Percentiles rank a stretch among this genome's conserved stretches.
These are phyloP conservation scores for Orius insidiosus DNA, from an alignment of 1,140 invertebrate genomes.

Conservation along the genomic window DNA sequence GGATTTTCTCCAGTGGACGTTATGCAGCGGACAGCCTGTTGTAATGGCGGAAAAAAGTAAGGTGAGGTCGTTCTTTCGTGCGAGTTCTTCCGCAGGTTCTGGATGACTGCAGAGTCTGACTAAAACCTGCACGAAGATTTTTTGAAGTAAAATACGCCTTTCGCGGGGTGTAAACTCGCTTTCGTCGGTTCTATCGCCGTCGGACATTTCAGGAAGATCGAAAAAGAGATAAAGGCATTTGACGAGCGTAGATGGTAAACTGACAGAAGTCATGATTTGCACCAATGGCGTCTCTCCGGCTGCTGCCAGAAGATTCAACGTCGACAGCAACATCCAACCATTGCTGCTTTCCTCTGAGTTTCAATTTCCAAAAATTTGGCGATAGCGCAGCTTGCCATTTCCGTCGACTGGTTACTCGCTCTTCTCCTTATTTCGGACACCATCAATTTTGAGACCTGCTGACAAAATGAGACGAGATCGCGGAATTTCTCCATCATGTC, in stretches of 20 bases:
- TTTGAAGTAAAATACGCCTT: conserved; percentile 79
- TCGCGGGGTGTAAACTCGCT: conserved; percentile 84
- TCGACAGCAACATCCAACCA: conserved; percentile 89
- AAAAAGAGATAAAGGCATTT: conserved; percentile 99
- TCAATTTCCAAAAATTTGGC: conserved; percentile 90
- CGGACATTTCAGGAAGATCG: conserved; percentile 78
- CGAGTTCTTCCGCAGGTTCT: conserved; percentile 87
- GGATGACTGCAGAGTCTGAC: conserved; percentile 81
- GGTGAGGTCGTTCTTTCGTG: conserved; percentile 88
- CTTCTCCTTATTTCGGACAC: conserved; percentile 83
- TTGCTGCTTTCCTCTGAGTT: conserved; percentile 83
- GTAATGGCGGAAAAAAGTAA: conserved; percentile 93
- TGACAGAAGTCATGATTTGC: conserved; percentile 86
- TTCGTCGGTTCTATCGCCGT: conserved; percentile 40
- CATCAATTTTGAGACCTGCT: conserved; percentile 88
- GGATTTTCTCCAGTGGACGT: conserved; percentile 90
- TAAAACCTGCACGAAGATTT: conserved; percentile 93
- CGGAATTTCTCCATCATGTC: conserved; percentile 93
- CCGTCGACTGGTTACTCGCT: conserved; percentile 89
- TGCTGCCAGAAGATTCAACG: conserved; percentile 75
- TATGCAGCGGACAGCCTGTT: conserved; percentile 79
- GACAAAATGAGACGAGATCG: conserved; percentile 81
- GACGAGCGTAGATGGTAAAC: conserved; percentile 91
- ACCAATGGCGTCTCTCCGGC: conserved; percentile 63
- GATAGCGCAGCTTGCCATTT: conserved; percentile 87